A percentile compares a stretch with the other conserved stretches of the same genome.
Conservation (phyloP, 2,797 vertebrate species). For the Oryzias sinensis region DNA sequence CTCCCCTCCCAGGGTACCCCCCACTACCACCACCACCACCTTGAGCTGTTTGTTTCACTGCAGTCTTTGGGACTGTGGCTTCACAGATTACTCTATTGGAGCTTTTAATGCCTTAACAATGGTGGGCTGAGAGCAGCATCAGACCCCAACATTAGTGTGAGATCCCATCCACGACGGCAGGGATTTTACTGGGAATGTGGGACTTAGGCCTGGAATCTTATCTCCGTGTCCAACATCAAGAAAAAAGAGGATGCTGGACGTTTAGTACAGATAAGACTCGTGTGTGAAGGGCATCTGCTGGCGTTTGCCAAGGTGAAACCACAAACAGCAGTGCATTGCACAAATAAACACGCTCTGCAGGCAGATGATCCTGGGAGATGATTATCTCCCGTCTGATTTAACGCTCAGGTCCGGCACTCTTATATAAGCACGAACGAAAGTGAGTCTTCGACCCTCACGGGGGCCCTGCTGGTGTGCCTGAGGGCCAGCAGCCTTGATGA, state of each 20-base stretch:
- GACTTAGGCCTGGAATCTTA: slow-evolving; percentile 12
- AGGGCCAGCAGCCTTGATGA: slow-evolving; percentile 78
- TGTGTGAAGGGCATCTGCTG: slow-evolving; percentile 49
- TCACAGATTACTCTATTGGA: too few relatives aligned
- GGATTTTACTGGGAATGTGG: neutral
- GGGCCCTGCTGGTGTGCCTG: slow-evolving; percentile 50
- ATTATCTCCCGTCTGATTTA: slow-evolving; percentile 34
- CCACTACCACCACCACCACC: too few relatives aligned
- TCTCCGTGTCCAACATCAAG: slow-evolving; percentile 21
- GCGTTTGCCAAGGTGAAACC: slow-evolving; percentile 55
- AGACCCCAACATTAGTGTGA: too few relatives aligned
- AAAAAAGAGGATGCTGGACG: slow-evolving; percentile 49
- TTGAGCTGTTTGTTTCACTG: too few relatives aligned
- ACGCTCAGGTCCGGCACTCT: slow-evolving; percentile 42
- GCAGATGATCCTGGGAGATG: slow-evolving; percentile 25
- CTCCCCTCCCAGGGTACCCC: too few relatives aligned
- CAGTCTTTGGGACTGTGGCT: too few relatives aligned
- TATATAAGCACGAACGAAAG: slow-evolving; percentile 37
- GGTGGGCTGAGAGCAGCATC: too few relatives aligned
- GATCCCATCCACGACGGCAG: neutral
- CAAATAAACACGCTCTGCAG: slow-evolving; percentile 33
- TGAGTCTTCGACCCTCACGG: neutral
- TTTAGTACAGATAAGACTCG: slow-evolving; percentile 50
- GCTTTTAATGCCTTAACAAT: too few relatives aligned
- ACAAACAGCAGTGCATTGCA: slow-evolving; percentile 41